phyloP scores from a whole-genome alignment of 2,113 vertebrate genomes.

The Nibea albiflora region DNA sequence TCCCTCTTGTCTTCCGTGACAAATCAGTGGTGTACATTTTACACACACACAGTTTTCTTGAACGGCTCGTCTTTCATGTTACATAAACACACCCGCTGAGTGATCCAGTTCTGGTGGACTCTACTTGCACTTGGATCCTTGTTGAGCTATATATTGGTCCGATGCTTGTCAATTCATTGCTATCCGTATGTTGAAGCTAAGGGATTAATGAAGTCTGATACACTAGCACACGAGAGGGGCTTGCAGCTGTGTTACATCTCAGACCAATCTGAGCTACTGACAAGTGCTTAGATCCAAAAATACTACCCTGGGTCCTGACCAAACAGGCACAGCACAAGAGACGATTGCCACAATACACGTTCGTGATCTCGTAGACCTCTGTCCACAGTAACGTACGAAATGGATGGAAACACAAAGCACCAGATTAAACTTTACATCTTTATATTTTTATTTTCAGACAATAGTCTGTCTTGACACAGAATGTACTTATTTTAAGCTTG shows the following conservation, averaged over 20 bases:
- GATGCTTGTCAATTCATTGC: background rate
- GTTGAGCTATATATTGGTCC: background rate
- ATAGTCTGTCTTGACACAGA: slow-evolving; percentile 35
- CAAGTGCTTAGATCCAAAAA: slow-evolving; percentile 69
- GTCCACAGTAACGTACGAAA: background rate
- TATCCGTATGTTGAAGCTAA: slow-evolving; percentile 5
- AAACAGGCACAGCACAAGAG: slow-evolving; percentile 6
- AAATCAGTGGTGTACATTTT: background rate
- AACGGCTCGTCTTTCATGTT: slow-evolving; percentile 11
- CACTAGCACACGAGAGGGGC: slow-evolving; percentile 20
- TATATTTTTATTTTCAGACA: slow-evolving; percentile 62
- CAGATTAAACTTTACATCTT: background rate
- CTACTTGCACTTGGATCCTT: background rate
- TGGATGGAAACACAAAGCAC: background rate
- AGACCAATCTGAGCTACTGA: slow-evolving; percentile 62
- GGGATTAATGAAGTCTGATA: slow-evolving; percentile 34
- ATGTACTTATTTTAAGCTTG: slow-evolving; percentile 24
- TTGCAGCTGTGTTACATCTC: slow-evolving; percentile 71
- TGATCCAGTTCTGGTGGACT: background rate
- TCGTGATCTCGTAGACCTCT: background rate
- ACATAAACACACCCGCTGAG: background rate
- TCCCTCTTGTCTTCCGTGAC: background rate
- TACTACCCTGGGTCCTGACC: slow-evolving; percentile 35
- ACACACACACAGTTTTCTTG: background rate
- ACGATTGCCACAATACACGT: slow-evolving; percentile 4